Conservation (phyloP, 2,797 vertebrate species). For the Fistularia commersonii region DNA sequence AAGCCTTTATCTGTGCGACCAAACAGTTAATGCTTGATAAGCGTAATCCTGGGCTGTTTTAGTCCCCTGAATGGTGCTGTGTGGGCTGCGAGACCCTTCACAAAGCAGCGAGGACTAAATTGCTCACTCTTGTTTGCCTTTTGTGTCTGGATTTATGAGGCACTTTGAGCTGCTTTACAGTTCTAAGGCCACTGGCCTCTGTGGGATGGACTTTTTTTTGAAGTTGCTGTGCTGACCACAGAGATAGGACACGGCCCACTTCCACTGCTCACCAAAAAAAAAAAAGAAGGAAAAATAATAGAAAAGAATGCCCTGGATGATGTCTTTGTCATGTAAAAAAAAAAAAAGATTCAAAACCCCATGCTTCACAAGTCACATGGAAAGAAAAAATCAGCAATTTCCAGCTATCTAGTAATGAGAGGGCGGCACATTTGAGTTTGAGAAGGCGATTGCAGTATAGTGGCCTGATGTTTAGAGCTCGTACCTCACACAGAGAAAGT, state of each 20-base stretch:
- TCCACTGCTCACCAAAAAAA: no score
- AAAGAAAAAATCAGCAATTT: no score
- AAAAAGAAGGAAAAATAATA: no score
- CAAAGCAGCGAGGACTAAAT: slow-evolving; percentile 64
- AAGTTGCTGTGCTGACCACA: slow-evolving; percentile 37
- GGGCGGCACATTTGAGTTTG: no score
- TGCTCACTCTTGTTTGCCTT: slow-evolving; percentile 67
- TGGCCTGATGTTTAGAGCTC: no score
- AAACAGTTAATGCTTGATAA: slow-evolving; percentile 73
- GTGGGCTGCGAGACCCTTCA: slow-evolving; percentile 68
- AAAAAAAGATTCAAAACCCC: no score
- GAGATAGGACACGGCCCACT: slow-evolving; percentile 3
- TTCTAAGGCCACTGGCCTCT: slow-evolving; percentile 51
- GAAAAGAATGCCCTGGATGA: no score
- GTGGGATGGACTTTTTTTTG: slow-evolving; percentile 56
- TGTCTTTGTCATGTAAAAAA: no score
- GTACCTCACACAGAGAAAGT: no score
- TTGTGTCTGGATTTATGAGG: slow-evolving; percentile 71
- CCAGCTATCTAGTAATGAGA: no score
- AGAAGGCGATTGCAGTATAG: no score
- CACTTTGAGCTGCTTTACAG: slow-evolving; percentile 64
- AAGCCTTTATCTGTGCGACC: slow-evolving; percentile 64
- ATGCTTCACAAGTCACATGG: no score
- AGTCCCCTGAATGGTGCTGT: slow-evolving; percentile 59
- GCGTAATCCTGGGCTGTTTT: slow-evolving; percentile 61